phyloP scores from a whole-genome alignment of 2,888 invertebrate species.

The Hypena proboscidalis region DNA sequence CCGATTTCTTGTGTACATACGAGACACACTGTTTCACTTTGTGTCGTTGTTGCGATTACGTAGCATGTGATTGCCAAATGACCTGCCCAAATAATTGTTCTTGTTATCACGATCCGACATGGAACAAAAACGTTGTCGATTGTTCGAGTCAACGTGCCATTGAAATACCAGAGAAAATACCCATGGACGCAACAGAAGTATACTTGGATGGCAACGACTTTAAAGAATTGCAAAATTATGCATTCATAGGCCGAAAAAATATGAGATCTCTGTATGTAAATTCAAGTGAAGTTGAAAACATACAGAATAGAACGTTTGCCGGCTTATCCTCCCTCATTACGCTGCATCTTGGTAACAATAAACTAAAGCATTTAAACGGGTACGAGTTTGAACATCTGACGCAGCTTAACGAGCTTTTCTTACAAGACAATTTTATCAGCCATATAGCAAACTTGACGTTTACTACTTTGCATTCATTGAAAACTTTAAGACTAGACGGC shows the following conservation, averaged over 20 bases:
- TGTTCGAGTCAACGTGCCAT: conserved; percentile 92
- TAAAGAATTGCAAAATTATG: conserved; percentile 93
- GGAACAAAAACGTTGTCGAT: conserved; percentile 96
- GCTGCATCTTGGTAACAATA: conserved; percentile 94
- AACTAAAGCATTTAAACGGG: conserved; percentile 90
- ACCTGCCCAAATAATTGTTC: conserved; percentile 97
- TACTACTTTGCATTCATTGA: conserved; percentile 89
- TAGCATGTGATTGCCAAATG: conserved; percentile 98
- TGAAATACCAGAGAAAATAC: conserved; percentile 93
- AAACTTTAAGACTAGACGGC: conserved; percentile 92
- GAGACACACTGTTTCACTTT: conserved; percentile 96
- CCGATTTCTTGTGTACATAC: conserved; percentile 96
- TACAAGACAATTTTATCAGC: conserved; percentile 93
- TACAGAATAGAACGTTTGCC: conserved; percentile 95
- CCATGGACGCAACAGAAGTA: conserved; percentile 97
- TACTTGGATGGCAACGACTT: conserved; percentile 96
- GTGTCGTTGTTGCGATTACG: conserved; percentile 98
- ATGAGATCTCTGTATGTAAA: conserved; percentile 95
- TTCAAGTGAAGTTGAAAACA: conserved; percentile 92
- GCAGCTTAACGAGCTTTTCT: conserved; percentile 92
- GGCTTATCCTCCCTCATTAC: conserved; percentile 92
- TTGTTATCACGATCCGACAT: conserved; percentile 97
- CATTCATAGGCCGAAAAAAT: conserved; percentile 96
- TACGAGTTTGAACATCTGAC: conserved; percentile 94
- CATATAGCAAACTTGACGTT: conserved; percentile 92